Base-by-base conservation (phyloP, 2,113 vertebrate species). In the Nestor notabilis region DNA sequence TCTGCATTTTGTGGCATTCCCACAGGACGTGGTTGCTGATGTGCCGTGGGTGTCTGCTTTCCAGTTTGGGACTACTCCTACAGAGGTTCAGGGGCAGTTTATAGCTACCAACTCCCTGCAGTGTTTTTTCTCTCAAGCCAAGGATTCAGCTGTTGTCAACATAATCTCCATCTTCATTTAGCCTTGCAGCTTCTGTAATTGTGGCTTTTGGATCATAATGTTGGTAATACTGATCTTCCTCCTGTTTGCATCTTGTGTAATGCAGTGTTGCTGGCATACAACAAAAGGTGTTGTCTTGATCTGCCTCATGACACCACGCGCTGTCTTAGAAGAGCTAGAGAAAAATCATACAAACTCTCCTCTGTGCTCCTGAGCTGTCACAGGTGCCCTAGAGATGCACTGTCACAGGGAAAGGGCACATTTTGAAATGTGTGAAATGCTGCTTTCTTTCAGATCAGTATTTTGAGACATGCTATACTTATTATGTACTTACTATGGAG, bases 251-350 rank as follows among this genome's bases (percentile, higher is more conserved):
- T 52, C 50, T 79, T 27, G 5, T 10, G 17, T 13, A 56, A 52
- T 37, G 68, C 18, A 28, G 55, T 29, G 24, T 18, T 79, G 43
- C 28, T 80, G n/a, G 29, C 28, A 5, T 53, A 9, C 17, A 76
- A 61, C 33, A 29, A 58, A 44, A 74, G 39, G 10, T 75, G 17
- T 9, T 43, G 4, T 24, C 74, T 65, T 69, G 50, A 23, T 50
- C 60, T 47, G 49, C 44, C 60, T 20, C 29, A 15, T 56, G 46
- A 77, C 49, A 47, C 16, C 19, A 53, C 0, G 0, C 1, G 1
- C 18, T 17, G 15, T 35, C 44, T 68, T 76, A 28, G 17, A 79
- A 68, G 39, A 69, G 28, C 17, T 27, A 24, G 12, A 72, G 31
- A 35, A 72, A 78, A 52, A 61, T 19, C 33, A 28, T 23, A 24